phyloP scores from a whole-genome alignment of 2,888 invertebrate genomes.

The Brachyopa scutellaris region DNA sequence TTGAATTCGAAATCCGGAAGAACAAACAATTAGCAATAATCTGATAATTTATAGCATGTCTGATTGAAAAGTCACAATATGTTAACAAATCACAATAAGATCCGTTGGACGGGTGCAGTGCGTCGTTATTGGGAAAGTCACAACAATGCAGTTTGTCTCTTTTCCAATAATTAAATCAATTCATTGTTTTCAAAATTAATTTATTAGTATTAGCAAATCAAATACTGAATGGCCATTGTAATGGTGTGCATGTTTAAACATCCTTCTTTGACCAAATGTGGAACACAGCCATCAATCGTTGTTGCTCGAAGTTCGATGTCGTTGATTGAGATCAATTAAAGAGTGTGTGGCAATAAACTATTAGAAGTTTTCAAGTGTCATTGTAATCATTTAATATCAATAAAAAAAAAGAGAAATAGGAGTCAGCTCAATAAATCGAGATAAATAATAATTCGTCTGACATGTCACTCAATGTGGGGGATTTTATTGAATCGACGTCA shows the following conservation, averaged over 20 bases:
- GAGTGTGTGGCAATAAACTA: slow-evolving; percentile 47
- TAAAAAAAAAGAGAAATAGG: too few species aligned
- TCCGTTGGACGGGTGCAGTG: not conserved
- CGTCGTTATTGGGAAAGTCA: not conserved
- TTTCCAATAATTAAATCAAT: slow-evolving; percentile 40
- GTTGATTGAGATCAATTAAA: slow-evolving; percentile 65
- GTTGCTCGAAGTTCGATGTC: slow-evolving; percentile 23
- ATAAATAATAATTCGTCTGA: slow-evolving; percentile 32
- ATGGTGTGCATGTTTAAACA: not conserved
- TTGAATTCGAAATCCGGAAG: too few species aligned
- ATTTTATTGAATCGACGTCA: not conserved
- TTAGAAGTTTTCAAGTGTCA: slow-evolving; percentile 65
- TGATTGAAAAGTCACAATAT: slow-evolving; percentile 29
- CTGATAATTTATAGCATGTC: too few species aligned
- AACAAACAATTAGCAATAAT: too few species aligned
- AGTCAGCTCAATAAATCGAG: slow-evolving; percentile 37
- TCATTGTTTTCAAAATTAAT: slow-evolving; percentile 47
- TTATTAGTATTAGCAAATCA: slow-evolving; percentile 27
- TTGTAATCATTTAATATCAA: slow-evolving; percentile 51
- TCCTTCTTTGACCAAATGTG: not conserved
- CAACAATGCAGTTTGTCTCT: slow-evolving; percentile 11
- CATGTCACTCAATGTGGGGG: slow-evolving; percentile 9
- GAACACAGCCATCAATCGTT: not conserved
- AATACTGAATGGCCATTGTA: not conserved
- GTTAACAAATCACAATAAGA: not conserved